These are phyloP conservation scores for Centropyge bicolor DNA, from an alignment of 2,797 vertebrate genomes.

Conservation along the genomic window DNA sequence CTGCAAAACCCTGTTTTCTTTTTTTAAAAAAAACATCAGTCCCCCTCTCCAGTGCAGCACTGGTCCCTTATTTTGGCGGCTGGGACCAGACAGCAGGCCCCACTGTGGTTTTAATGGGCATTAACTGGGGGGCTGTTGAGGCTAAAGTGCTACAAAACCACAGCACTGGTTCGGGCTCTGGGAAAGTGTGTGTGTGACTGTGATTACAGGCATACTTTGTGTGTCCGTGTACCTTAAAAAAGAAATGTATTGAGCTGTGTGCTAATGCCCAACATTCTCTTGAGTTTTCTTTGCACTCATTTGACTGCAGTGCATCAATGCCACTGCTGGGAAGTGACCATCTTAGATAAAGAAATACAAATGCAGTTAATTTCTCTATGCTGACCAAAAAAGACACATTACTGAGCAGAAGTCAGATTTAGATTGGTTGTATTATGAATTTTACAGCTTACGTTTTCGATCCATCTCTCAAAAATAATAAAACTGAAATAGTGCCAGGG, in stretches of 20 bases:
- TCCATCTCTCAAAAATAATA: not conserved
- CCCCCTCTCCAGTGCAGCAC: conserved; percentile 27
- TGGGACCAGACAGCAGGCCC: conserved; percentile 61
- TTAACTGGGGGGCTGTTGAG: conserved; percentile 67
- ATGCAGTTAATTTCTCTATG: not conserved
- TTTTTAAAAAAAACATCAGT: conserved; percentile 84
- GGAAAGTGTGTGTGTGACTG: conserved; percentile 30
- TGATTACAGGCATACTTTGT: conserved; percentile 29
- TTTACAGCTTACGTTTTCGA: not conserved
- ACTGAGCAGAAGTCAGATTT: not conserved
- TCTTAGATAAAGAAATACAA: not conserved
- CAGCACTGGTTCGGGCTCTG: conserved; percentile 35
- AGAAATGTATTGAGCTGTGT: conserved; percentile 16
- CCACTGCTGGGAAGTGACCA: not conserved
- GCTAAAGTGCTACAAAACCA: conserved; percentile 75
- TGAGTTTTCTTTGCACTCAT: conserved; percentile 6
- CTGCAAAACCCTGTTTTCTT: conserved; percentile 81
- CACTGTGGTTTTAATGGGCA: conserved; percentile 75
- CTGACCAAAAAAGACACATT: not conserved
- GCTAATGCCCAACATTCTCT: conserved; percentile 11
- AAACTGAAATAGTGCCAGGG: not conserved
- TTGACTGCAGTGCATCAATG: not conserved
- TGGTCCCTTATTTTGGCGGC: conserved; percentile 40
- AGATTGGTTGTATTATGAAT: not conserved
- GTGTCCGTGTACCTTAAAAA: conserved; percentile 26